Evolutionary conservation across 2,888 invertebrate genomes (phyloP).

Genomic region (Strigamia transsilvanica): DNA sequence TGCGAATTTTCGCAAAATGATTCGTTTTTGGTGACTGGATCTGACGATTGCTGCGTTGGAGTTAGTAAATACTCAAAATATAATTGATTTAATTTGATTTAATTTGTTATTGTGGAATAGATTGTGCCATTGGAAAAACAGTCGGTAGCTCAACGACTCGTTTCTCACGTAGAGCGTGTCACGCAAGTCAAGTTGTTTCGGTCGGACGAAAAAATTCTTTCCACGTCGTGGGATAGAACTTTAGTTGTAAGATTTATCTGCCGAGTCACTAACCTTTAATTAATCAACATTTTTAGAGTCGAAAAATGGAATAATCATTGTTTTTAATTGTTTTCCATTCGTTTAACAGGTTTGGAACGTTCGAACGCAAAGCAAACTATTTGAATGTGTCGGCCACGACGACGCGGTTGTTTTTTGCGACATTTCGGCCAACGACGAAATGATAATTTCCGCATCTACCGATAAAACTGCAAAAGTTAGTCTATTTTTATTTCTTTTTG

Average conservation of each 20-base stretch:
- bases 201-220: neutral
- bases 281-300: neutral
- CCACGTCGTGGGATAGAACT: slow-evolving; percentile 1
- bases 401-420: neutral
- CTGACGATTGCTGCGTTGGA: neutral
- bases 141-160: neutral
- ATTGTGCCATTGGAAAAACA: neutral
- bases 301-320: neutral
- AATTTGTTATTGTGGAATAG: neutral
- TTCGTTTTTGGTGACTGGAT: slow-evolving; percentile 14
- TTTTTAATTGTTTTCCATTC: neutral
- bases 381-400: neutral
- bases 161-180: neutral
- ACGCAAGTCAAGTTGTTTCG: neutral
- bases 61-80: neutral
- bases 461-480: slow-evolving; percentile 6
- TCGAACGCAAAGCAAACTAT: neutral
- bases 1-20: neutral
- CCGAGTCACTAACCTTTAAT: neutral
- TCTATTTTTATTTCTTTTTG: neutral
- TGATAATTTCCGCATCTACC: neutral
- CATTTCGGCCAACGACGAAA: neutral
- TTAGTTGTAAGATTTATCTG: slow-evolving; percentile 1
- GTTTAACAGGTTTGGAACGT: slow-evolving; percentile 10
- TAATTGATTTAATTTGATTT: neutral